Evolutionary conservation across 2,797 vertebrate genomes (phyloP), one percentile per base, ranked within the genome.

Genomic region (Etheostoma perlongum): DNA sequence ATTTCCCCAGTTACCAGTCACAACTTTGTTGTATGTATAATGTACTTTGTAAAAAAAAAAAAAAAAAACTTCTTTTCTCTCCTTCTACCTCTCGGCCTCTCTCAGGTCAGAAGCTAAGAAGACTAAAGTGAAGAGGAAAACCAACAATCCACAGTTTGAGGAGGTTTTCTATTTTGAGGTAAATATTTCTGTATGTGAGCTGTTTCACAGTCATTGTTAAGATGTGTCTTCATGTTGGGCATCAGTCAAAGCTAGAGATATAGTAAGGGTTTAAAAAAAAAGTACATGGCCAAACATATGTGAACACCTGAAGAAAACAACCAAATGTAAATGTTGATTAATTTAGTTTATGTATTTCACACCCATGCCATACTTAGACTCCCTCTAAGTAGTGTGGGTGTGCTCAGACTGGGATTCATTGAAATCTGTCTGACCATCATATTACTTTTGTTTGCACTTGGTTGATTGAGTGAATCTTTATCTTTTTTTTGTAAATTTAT

Each of bases 131-230:
- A 98, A 97, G 82, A 96, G 97, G 93, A 99, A 98, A 96, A 99
- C 96, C 74, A 99, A 98, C 95, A 99, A 99, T 83, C 98, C 98
- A 36, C 98, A 99, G 91, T 99, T 97, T 84, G 98, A 99, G 1
- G 98, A 99, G 91, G 95, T 97, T 91, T 99, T 99, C 93, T 99
- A 97, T 90, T 99, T 99, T 88, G 98, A 99, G 98, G 98, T 99
- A 88, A 70, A 16, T 13, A n/a, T 51, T 33, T 59, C 15, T 53
- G 62, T n/a, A 48, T 33, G 18, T 53, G 1, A 42, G 18, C 52
- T 53, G 2, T 71, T 64, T 9, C 16, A 47, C 25, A 58, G 16
- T 61, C 11, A 3, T 21, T 18, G 30, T 14, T 11, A 53, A 65
- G 48, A 40, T 57, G 48, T 62, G 48, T 55, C 42, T 48, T 47